Evolutionary conservation across 2,797 vertebrate species (phyloP).

Genomic region (Gallirallus australis): DNA sequence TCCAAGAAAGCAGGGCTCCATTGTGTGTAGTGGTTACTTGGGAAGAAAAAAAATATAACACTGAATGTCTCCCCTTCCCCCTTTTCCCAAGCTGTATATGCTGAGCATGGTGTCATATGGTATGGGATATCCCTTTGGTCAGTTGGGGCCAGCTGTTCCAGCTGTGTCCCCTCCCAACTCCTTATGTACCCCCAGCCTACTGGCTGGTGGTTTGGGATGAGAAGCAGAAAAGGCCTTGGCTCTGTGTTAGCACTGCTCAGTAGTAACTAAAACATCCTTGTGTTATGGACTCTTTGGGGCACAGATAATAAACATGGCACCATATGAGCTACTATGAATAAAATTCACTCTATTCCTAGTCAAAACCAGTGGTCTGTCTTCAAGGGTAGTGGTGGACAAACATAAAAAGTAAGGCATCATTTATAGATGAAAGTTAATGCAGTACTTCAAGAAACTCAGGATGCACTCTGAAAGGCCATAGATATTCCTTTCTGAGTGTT

Average conservation of each 20-base stretch:
- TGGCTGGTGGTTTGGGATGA: rapidly evolving
- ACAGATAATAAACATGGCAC: background rate
- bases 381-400: background rate
- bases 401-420: background rate
- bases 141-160: background rate
- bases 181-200: background rate
- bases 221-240: background rate
- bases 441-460: background rate
- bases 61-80: background rate
- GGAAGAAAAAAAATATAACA: background rate
- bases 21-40: rapidly evolving
- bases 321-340: background rate
- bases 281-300: background rate
- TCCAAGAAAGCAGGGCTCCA: background rate
- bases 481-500: background rate
- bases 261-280: background rate
- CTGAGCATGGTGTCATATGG: background rate
- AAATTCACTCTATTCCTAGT: background rate
- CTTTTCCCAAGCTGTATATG: background rate
- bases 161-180: background rate
- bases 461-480: background rate
- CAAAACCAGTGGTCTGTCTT: background rate
- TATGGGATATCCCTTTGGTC: background rate
- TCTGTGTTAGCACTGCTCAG: background rate
- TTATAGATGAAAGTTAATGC: background rate